Evolutionary conservation across 2,797 vertebrate species (phyloP).

Genomic region (Lemur catta): DNA sequence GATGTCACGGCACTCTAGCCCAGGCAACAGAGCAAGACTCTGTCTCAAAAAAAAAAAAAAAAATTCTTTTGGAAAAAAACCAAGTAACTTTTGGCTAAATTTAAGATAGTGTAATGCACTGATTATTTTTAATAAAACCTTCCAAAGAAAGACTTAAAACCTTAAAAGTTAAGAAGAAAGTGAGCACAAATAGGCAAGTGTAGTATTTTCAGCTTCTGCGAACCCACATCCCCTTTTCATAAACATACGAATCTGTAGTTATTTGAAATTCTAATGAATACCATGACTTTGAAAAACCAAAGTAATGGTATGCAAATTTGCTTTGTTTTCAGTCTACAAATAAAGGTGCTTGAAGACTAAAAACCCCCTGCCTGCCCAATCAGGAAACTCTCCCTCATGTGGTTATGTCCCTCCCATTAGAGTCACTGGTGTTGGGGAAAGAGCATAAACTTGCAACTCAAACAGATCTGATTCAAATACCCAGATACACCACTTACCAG

Average conservation of each 20-base stretch:
- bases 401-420: neutral
- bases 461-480: neutral
- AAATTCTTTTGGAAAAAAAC: neutral
- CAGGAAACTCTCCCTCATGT: neutral
- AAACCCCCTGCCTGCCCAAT: neutral
- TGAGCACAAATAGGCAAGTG: neutral
- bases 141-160: neutral
- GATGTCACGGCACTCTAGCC: no score
- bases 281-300: neutral
- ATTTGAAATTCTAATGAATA: neutral
- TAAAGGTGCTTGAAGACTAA: neutral
- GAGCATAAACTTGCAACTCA: neutral
- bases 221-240: neutral
- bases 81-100: neutral
- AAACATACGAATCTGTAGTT: neutral
- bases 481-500: neutral
- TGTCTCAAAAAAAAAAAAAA: neutral
- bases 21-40: no score
- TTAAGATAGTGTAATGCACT: neutral
- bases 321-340: neutral
- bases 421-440: neutral
- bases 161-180: neutral
- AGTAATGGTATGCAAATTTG: neutral
- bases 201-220: neutral
- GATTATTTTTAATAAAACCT: neutral